phyloP scores from a whole-genome alignment of 2,797 vertebrate species.

The Clarias platycephalus region DNA sequence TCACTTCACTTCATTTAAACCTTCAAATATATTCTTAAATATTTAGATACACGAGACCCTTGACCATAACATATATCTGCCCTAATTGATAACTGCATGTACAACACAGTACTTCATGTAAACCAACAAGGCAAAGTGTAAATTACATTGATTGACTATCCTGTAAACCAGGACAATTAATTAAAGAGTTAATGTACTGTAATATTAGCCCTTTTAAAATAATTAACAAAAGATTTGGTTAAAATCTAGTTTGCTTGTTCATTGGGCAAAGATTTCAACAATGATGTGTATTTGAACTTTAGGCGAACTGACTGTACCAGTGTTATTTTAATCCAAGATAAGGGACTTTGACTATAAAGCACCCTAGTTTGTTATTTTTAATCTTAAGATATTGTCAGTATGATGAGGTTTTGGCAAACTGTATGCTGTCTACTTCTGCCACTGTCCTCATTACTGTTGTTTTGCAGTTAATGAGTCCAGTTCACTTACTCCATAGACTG shows the following conservation, averaged over 20 bases:
- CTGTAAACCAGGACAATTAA: neutral
- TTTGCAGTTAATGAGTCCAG: slow-evolving; percentile 22
- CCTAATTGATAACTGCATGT: neutral
- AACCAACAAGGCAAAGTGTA: neutral
- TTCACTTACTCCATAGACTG: neutral
- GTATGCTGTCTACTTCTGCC: neutral
- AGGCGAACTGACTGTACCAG: neutral
- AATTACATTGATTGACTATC: neutral
- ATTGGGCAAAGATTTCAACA: neutral
- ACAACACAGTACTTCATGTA: neutral
- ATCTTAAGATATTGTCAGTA: slow-evolving; percentile 18
- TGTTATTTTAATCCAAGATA: neutral
- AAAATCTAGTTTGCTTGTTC: slow-evolving; percentile 1
- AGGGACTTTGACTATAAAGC: neutral
- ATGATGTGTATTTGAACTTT: neutral
- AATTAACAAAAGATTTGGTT: slow-evolving; percentile 6
- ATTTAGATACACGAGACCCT: neutral
- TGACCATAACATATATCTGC: neutral
- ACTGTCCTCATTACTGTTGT: slow-evolving; percentile 9
- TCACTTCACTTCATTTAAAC: neutral
- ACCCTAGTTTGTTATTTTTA: neutral
- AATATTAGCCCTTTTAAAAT: neutral
- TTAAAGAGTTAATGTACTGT: slow-evolving; percentile 13
- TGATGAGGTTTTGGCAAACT: neutral
- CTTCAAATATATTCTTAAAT: neutral